A percentile compares a stretch with the other conserved stretches of the same genome.
phyloP scores from a whole-genome alignment of 2,113 vertebrate genomes.

The Onychorhynchus coronatus region DNA sequence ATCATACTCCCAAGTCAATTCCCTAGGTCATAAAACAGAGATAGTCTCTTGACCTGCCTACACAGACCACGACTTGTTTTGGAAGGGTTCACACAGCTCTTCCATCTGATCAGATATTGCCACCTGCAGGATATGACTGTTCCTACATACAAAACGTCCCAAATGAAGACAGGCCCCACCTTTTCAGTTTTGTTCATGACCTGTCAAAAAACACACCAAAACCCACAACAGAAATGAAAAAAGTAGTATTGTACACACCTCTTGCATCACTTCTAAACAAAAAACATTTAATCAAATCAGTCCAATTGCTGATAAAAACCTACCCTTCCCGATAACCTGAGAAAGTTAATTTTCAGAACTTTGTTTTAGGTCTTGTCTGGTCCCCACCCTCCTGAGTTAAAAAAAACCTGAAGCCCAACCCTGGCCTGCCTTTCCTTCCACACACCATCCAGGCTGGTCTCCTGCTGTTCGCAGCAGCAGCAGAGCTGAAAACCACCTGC shows the following conservation, averaged over 20 bases:
- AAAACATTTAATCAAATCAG: background rate
- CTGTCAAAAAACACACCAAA: background rate
- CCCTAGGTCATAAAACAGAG: background rate
- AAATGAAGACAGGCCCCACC: background rate
- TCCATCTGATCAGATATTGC: background rate
- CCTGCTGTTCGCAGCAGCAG: background rate
- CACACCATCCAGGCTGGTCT: fast-evolving
- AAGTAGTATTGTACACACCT: background rate
- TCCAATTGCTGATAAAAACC: background rate
- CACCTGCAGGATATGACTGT: background rate
- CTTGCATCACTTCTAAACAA: background rate
- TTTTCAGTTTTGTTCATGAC: background rate
- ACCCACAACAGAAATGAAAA: background rate
- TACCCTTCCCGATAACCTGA: background rate
- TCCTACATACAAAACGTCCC: background rate
- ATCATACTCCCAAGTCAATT: background rate
- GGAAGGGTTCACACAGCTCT: background rate
- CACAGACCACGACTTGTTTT: background rate
- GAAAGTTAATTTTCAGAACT: background rate
- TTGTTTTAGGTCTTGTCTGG: background rate
- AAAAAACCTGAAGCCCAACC: background rate
- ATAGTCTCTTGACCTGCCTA: background rate
- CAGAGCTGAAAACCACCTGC: background rate
- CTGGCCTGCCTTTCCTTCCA: background rate
- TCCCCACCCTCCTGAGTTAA: background rate